Base-by-base conservation (phyloP, 2,888 invertebrate genomes). In the Leucoma salicis region DNA sequence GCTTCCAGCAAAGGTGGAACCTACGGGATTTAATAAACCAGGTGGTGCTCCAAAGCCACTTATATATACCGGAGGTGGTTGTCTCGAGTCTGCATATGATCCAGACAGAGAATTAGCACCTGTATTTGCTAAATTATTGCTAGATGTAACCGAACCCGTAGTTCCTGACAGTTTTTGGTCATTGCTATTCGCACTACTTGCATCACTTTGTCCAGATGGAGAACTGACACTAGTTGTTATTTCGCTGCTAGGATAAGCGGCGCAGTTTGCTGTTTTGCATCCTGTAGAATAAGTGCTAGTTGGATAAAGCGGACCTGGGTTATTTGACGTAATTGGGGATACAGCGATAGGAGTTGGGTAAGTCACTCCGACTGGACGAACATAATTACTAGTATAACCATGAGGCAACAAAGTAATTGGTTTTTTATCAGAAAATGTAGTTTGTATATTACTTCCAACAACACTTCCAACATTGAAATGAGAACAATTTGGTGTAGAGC, bases 1-100 rank as follows among this genome's bases (percentile, higher is more conserved):
- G 37, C 35, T 42, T 2, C 44, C 42, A 33, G 50, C 25, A 35
- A 39, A 38, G 28, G 38, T 38, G 12, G 46, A 33, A 34, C 79
- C 78, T 52, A 75, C 67, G 2, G 82, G 82, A 45, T 74, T 77
- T 40, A 82, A 56, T 42, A 80, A 52, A 32, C 78, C 80, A 6
- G 72, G 14, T 35, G 74, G 63, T 16, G 70, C 79, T 41, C 78
- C 78, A 44, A 80, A 80, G 13, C 74, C 70, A 38, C 70, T 72
- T 2, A 56, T 53, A 35, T 74, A 76, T 8, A 42, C 14, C 13
- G 68, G 53, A 10, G 46, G 41, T 8, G 57, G 40, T 40, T 60
- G 34, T 13, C 45, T 33, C 1, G 42, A 35, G 7, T 27, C 36
- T 2, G 11, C 18, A 13, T 16, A 24, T 7, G 36, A 40, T 31